Evolutionary conservation across 2,888 invertebrate genomes (phyloP).

Genomic region (Dione vanillae): DNA sequence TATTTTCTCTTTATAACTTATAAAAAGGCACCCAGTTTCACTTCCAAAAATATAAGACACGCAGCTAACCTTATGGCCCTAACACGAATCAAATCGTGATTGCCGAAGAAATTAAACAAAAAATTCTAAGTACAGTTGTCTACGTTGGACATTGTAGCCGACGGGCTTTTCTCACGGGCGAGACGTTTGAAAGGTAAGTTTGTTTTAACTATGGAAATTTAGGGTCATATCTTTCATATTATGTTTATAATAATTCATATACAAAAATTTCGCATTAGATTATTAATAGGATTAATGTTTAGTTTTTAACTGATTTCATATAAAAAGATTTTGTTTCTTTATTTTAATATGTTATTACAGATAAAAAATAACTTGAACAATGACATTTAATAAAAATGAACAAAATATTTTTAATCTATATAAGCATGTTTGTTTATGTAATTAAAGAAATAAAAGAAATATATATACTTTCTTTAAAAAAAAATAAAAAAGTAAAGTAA

Average conservation of each 20-base stretch:
- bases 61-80: constrained; percentile 16
- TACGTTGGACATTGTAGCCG: constrained; percentile 57
- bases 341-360: too few species aligned
- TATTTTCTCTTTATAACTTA: neutral
- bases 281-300: neutral
- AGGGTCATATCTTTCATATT: neutral
- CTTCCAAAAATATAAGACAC: constrained; percentile 2
- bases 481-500: neutral
- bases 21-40: constrained; percentile 10
- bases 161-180: constrained; percentile 71
- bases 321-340: too few species aligned
- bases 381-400: too few species aligned
- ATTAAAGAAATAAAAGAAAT: too few species aligned
- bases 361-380: too few species aligned
- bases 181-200: constrained; percentile 1
- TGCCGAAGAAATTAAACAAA: constrained; percentile 45
- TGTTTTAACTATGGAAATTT: neutral
- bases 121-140: constrained; percentile 50
- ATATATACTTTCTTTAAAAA: too few species aligned
- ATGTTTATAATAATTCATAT: neutral
- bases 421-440: too few species aligned
- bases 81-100: constrained; percentile 47
- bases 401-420: too few species aligned
- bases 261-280: neutral
- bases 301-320: neutral